phyloP scores from a whole-genome alignment of 2,888 invertebrate genomes.

The Tyria jacobaeae region DNA sequence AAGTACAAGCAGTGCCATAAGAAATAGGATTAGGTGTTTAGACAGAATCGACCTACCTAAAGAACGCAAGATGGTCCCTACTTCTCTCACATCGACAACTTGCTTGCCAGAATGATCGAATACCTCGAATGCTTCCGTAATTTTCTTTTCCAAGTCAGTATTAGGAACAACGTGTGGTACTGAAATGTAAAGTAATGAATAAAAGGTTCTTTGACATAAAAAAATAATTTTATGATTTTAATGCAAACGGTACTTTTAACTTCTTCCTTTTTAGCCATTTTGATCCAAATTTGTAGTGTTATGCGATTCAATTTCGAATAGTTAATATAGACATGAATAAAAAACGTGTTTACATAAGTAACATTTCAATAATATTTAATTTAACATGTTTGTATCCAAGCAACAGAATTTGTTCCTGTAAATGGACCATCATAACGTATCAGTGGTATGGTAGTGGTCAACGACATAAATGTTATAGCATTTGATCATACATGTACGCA shows the following conservation, averaged over 20 bases:
- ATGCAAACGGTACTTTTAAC: conserved; percentile 64
- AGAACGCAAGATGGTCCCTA: conserved; percentile 95
- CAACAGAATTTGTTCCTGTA: background rate
- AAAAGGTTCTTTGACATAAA: background rate
- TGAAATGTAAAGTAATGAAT: background rate
- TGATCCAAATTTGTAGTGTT: conserved; percentile 41
- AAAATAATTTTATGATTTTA: background rate
- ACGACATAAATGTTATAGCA: no score
- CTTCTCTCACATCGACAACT: conserved; percentile 95
- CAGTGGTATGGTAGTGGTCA: no score
- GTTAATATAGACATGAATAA: background rate
- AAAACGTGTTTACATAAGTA: background rate
- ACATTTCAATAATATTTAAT: background rate
- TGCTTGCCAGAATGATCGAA: conserved; percentile 96
- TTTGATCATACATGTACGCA: no score
- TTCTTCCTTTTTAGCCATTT: conserved; percentile 75
- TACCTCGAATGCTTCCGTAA: conserved; percentile 95
- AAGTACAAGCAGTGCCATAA: no score
- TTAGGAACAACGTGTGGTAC: conserved; percentile 76
- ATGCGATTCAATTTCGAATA: conserved; percentile 55
- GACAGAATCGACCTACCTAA: conserved; percentile 86
- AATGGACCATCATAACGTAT: no score
- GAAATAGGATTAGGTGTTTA: background rate
- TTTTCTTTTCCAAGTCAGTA: conserved; percentile 91
- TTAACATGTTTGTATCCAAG: conserved; percentile 13